Base-by-base conservation (phyloP, 2,797 vertebrate genomes). In the Molossus molossus region DNA sequence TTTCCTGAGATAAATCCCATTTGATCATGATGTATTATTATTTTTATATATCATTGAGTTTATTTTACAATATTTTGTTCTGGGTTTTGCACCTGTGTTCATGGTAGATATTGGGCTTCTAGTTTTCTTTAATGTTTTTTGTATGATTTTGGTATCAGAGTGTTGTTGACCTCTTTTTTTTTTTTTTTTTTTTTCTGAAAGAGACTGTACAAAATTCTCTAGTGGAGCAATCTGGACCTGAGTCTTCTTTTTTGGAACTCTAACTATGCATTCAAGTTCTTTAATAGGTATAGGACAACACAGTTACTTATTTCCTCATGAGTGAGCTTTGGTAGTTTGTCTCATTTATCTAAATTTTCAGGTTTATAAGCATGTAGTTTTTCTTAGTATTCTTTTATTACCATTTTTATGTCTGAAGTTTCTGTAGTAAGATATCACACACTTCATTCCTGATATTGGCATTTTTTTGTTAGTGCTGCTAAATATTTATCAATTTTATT, bases 51-150 rank as follows among this genome's bases (percentile, higher is more conserved):
- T 45, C 40, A 45, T 45, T 45, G 15, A 90, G 25, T 60, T 81
- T 62, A 82, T 60, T 62, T 90, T 40, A 29, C 50, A 90, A 90
- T 81, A 48, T 90, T 72, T 90, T 82, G 15, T 50, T 82, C 57
- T 48, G 40, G 29, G 55, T 70, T 90, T 62, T 72, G 21, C 40
- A 82, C 72, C 65, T 82, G 33, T 50, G 40, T 70, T 81, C 21
- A 50, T 21, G 55, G 55, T 90, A 29, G 76, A 62, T 45, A 29
- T n/a, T 75, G 10, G n/a, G 48, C 70, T 91, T 65, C 58, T 75
- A 45, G 21, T 84, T 83, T 83, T 75, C 69, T 75, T 91, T 65
- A 40, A 91, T 45, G 60, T 62, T 7, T 88, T 88, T 60, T 72
- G 20, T 81, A 29, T 72, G 33, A 76, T 76, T 84, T 91, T 84